Base-by-base conservation (phyloP, 2,113 vertebrate genomes). In the Halcyon senegalensis region DNA sequence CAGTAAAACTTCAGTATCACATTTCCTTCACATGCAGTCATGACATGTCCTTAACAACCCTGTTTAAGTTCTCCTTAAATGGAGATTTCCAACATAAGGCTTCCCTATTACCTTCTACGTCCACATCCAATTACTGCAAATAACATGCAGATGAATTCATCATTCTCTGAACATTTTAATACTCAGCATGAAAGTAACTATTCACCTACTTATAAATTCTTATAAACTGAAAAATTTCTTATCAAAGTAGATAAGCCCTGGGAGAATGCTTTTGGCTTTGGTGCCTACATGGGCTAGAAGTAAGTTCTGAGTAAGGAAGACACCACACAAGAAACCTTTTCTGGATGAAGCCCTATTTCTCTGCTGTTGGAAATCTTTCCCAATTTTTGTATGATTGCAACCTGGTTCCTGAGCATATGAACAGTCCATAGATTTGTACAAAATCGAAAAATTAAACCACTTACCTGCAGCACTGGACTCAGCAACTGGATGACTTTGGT, bases 391-490 rank as follows among this genome's bases (percentile, higher is more conserved):
- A 50, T 1, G 11, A 79, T 0, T 68, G 33, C 43, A 81, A 5
- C 13, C 14, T 79, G 19, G 27, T 28, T 82, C 37, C 48, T 66
- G 48, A 85, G 17, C 27, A 53, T 12, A 58, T 21, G 13, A 76
- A 48, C 43, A 70, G 30, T 55, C 60, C 37, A 58, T 0, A 78
- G 50, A 51, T 33, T 37, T 59, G 14, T 33, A 77, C 0, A 2
- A 88, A 80, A 82, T 59, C 20, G 3, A 58, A 70, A 84, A 50
- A 25, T 12, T 33, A 39, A 53, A 39, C 30, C 63, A 56, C 63
- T 92, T 80, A 97, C 97, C 55, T 68, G 73, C 33, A 94, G 93
- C 16, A 79, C 46, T 93, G 43, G 87, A 79, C 89, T 92, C 89
- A 75, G 84, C 62, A 84, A 4, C 59, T 27, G 86, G 50, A 28